Conservation (phyloP, 2,113 vertebrate genomes). For the Gallinago paraguaiae region DNA sequence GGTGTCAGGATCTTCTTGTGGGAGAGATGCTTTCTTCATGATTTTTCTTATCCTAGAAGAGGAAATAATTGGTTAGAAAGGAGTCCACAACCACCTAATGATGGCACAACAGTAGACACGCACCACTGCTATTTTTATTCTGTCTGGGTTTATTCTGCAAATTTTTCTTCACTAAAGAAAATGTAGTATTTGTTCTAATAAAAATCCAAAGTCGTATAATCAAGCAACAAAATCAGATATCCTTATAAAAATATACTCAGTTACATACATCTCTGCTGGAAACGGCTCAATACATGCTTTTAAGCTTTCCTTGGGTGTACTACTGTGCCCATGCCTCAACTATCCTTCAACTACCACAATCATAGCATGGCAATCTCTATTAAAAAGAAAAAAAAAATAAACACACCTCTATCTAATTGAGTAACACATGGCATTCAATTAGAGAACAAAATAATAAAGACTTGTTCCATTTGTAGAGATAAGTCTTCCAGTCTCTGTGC, state of each 20-base stretch:
- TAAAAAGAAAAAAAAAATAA: background rate
- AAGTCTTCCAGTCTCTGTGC: background rate
- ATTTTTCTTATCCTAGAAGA: slow-evolving; percentile 75
- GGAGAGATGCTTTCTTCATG: slow-evolving; percentile 64
- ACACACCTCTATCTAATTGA: background rate
- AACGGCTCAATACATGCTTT: background rate
- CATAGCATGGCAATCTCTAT: background rate
- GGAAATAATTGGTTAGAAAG: background rate
- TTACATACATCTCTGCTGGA: background rate
- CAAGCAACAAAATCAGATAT: background rate
- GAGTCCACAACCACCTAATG: background rate
- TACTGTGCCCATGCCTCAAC: accelerated
- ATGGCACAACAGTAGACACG: background rate
- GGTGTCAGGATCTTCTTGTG: slow-evolving; percentile 42
- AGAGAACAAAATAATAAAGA: background rate
- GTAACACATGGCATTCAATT: background rate
- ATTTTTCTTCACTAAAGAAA: background rate
- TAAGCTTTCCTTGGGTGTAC: background rate
- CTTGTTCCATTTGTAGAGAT: background rate
- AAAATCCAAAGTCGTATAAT: background rate
- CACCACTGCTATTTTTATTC: background rate
- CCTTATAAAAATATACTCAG: background rate
- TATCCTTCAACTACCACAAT: background rate
- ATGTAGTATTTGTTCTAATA: background rate
- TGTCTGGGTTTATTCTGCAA: background rate